Base-by-base conservation (phyloP, 2,888 invertebrate genomes). In the Rhamphomyia laevipes region DNA sequence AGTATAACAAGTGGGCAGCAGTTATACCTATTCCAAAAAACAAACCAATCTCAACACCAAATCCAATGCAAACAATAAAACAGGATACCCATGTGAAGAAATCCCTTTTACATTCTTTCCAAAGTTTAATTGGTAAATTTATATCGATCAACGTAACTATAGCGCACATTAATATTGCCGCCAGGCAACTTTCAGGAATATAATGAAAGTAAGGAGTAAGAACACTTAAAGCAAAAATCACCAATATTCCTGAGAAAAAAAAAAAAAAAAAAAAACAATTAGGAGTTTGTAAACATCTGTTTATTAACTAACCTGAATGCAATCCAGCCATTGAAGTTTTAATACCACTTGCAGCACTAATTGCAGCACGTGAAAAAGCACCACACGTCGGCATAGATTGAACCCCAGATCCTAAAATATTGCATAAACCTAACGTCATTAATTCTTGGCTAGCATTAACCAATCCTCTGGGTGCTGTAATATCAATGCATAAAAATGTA, bases 401-500 rank as follows among this genome's bases (percentile, higher is more conserved):
- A 18, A 90, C 81, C 63, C 86, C 84, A 46, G 89, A 81, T 35
- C 92, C 92, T 56, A 84, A 71, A 54, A 89, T 75, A 68, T 93
- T 93, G 63, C 86, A 84, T 48, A 86, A 63, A 16, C 88, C 87
- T 45, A 92, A 77, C 2, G 91, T 86, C 57, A 90, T 70, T 77
- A 94, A 84, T 74, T 95, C 94, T 68, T 94, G 94, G 31, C 87
- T 86, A 1, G 92, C 86, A 66, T 89, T 86, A 30, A 94, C 80
- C 13, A 78, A 73, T 5, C 77, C 75, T 49, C 82, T 85, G 45
- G 74, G 72, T 43, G 80, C 87, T 86, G 61, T 15, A 63, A 45
- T 60, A 58, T 49, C 23, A 49, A 57, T 55, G 33, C 38, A 15
- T 53, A 23, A 49, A 56, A 40, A 27, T 15, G 18, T 43, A 12